A percentile compares a stretch with the other conserved stretches of the same genome.
phyloP scores from a whole-genome alignment of 2,797 vertebrate species.

The Epinephelus awoara region DNA sequence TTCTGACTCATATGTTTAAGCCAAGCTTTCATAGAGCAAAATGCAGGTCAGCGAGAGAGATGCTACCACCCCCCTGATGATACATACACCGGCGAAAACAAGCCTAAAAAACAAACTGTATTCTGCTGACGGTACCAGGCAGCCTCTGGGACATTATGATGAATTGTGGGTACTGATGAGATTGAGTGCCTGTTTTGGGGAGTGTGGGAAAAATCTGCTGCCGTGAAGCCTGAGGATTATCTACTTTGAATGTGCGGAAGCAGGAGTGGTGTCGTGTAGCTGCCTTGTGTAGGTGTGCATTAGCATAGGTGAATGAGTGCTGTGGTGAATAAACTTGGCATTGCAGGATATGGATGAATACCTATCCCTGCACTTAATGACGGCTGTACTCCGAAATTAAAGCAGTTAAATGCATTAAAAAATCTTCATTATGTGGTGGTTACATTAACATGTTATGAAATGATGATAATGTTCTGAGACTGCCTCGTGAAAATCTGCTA shows the following conservation, averaged over 20 bases:
- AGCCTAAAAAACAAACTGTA: constrained; percentile 62
- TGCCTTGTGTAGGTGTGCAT: constrained; percentile 70
- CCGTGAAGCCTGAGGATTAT: constrained; percentile 64
- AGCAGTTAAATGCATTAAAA: not conserved
- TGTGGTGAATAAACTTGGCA: constrained; percentile 53
- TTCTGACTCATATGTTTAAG: constrained; percentile 63
- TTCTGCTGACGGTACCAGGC: constrained; percentile 48
- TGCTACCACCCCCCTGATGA: constrained; percentile 55
- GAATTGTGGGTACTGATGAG: constrained; percentile 70
- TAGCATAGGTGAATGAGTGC: constrained; percentile 64
- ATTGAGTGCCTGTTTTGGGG: constrained; percentile 44
- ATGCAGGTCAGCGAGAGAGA: constrained; percentile 65
- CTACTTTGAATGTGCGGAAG: constrained; percentile 39
- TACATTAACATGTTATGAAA: constrained; percentile 19
- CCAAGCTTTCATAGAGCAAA: constrained; percentile 26
- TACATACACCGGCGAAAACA: constrained; percentile 57
- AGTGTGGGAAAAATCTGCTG: constrained; percentile 44
- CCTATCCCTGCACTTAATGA: constrained; percentile 18
- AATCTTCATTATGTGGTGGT: not conserved
- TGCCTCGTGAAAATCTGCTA: constrained; percentile 15
- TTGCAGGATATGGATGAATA: constrained; percentile 26
- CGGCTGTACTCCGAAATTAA: not conserved
- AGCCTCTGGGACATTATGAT: constrained; percentile 70
- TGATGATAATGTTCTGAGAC: constrained; percentile 1
- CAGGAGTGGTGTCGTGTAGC: constrained; percentile 39